A percentile compares a stretch with the other conserved stretches of the same genome.
phyloP scores from a whole-genome alignment of 2,888 invertebrate species.

The Cosmopolites sordidus region DNA sequence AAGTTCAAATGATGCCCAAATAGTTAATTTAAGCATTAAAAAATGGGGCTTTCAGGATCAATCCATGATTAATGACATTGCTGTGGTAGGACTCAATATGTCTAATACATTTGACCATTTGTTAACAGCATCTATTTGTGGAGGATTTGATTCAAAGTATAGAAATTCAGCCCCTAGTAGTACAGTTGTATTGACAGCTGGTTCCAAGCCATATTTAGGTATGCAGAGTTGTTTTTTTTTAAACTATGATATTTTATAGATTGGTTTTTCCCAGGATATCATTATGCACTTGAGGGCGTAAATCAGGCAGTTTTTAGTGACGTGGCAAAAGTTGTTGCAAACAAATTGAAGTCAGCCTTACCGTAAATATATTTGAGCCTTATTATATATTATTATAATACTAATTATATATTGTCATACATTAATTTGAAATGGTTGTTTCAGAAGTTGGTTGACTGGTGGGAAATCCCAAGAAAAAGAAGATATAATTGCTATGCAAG shows the following conservation, averaged over 20 bases:
- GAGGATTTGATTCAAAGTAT: constrained; percentile 68
- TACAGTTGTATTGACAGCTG: constrained; percentile 71
- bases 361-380: constrained; percentile 57
- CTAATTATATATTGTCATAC: too few species aligned
- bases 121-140: constrained; percentile 71
- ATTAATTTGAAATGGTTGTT: too few species aligned
- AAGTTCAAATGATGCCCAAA: constrained; percentile 50
- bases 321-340: constrained; percentile 82
- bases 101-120: constrained; percentile 84
- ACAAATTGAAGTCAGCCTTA: constrained; percentile 74
- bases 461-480: constrained; percentile 48
- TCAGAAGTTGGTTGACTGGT: constrained; percentile 54
- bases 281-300: constrained; percentile 85
- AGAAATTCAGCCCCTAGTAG: constrained; percentile 72
- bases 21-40: constrained; percentile 67
- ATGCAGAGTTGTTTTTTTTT: too few species aligned
- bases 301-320: constrained; percentile 78
- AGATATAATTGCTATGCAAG: constrained; percentile 46
- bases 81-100: constrained; percentile 67
- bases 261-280: constrained; percentile 67
- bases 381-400: background rate
- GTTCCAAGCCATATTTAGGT: constrained; percentile 78
- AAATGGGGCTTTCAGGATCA: constrained; percentile 85
- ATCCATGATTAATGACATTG: constrained; percentile 70
- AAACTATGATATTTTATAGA: too few species aligned